Evolutionary conservation across 1,140 invertebrate genomes (phyloP).

Genomic region (Idris sp.): DNA sequence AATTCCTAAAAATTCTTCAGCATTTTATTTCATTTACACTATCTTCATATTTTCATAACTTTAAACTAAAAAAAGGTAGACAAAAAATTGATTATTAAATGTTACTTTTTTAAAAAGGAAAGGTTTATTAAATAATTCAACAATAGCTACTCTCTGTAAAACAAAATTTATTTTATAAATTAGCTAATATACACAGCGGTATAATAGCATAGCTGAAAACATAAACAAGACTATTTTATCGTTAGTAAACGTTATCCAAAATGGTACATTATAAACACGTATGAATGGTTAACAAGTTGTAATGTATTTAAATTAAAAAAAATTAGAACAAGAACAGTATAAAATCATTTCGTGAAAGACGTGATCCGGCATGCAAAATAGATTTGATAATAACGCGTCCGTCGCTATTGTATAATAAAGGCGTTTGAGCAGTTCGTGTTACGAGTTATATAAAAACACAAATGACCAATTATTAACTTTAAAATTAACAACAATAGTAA

Average conservation of each 20-base stretch:
- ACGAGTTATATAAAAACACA: constrained; percentile 14
- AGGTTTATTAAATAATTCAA: background rate
- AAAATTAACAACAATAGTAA: constrained; percentile 21
- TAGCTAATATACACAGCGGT: constrained; percentile 62
- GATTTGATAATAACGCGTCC: constrained; percentile 52
- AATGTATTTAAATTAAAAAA: constrained; percentile 46
- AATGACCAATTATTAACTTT: constrained; percentile 19
- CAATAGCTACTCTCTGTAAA: constrained; percentile 33
- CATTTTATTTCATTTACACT: constrained; percentile 9
- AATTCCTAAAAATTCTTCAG: constrained; percentile 17
- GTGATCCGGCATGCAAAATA: constrained; percentile 56
- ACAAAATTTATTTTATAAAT: constrained; percentile 62
- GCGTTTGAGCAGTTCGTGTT: constrained; percentile 42
- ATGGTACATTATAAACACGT: constrained; percentile 51
- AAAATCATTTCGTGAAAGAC: constrained; percentile 39
- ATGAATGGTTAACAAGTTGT: constrained; percentile 52
- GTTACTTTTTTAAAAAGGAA: background rate
- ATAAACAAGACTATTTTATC: constrained; percentile 57
- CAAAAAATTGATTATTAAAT: background rate
- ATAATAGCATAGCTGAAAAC: constrained; percentile 59
- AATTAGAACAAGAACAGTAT: constrained; percentile 48
- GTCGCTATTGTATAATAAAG: constrained; percentile 39
- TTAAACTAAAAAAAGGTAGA: background rate
- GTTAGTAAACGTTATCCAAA: constrained; percentile 64
- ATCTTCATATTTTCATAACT: background rate